Base-by-base conservation (phyloP, 1,140 invertebrate species). In the Coenobita brevimanus region DNA sequence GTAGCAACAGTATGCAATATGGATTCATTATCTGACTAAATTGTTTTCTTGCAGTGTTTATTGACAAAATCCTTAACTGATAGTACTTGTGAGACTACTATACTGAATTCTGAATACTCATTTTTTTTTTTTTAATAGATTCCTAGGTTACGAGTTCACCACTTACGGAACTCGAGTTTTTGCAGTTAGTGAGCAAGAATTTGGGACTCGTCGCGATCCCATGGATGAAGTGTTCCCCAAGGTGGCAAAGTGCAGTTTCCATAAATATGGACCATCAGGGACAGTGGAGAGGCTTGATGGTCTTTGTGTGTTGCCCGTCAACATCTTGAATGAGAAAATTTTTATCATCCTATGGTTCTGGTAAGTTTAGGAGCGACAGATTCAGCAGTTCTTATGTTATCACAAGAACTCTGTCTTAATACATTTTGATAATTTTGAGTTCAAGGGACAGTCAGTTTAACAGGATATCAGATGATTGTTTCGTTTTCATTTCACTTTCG, bases 261-360 rank as follows among this genome's bases (percentile, higher is more conserved):
- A 90, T 62, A 91, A 89, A 21, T 91, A 89, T 43, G 91, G 91
- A 57, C 95, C 97, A 81, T 97, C 96, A 10, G 97, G 97, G 76
- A 95, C 95, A 43, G 95, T 98, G 76, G 96, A 97, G 93, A 96
- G 95, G 91, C 97, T 97, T 93, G 97, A 98, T 92, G 97, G 96
- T 0, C 94, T 98, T 15, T 98, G 97, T 92, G 96, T 98, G 46
- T 93, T 98, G 83, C 97, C 97, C 0, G 91, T 98, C 43, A 96
- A 97, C 93, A 97, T 98, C 92, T 96, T 98, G 92, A 98, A 98
- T 93, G 97, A 98, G 93, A 98, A 98, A 93, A 98, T 98, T 92
- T 98, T 97, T 94, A 95, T 98, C 2, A 97, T 98, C 93, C 94
- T 98, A 1, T 98, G 97, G 97, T 98, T 98, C 93, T 98, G 97